Evolutionary conservation across 37 sponge, comb jelly and placozoan species (phyloP).

Genomic region (Lycopodina hypogea): DNA sequence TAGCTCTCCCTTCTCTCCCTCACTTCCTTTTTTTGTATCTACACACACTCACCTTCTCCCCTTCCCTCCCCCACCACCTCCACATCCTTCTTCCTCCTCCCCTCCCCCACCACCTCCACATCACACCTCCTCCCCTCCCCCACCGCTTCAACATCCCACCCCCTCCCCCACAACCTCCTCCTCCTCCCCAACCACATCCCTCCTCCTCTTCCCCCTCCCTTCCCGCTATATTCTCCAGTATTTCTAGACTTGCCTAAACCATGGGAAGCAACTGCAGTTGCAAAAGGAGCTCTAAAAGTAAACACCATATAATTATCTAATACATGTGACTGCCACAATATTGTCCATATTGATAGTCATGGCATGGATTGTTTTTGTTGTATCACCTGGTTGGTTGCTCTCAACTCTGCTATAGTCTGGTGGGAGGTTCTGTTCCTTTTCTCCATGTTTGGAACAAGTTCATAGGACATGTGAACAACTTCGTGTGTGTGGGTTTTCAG

Average conservation of each 20-base stretch:
- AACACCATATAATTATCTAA: neutral
- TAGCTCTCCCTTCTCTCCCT: neutral
- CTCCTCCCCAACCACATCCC: no score
- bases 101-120: neutral
- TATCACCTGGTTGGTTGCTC: neutral
- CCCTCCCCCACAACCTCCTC: no score
- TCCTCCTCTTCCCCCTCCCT: no score
- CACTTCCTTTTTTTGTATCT: neutral
- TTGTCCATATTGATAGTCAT: neutral
- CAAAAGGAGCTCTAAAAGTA: constrained; percentile 62
- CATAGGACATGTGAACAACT: constrained; percentile 82
- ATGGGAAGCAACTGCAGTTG: constrained; percentile 81
- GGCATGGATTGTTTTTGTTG: no score
- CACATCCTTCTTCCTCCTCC: neutral
- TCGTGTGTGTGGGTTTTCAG: constrained; percentile 64
- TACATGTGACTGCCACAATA: neutral
- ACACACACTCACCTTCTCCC: neutral
- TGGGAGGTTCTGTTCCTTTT: constrained; percentile 90
- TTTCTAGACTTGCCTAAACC: constrained; percentile 92
- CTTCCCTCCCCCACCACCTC: neutral
- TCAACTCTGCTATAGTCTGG: constrained; percentile 14
- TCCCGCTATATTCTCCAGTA: constrained; percentile 23
- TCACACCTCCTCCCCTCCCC: no score
- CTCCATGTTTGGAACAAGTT: constrained; percentile 97
- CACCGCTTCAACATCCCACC: no score